Evolutionary conservation across 2,888 invertebrate genomes (phyloP), one percentile per base, ranked within the genome.

Genomic region (Nezara viridula): DNA sequence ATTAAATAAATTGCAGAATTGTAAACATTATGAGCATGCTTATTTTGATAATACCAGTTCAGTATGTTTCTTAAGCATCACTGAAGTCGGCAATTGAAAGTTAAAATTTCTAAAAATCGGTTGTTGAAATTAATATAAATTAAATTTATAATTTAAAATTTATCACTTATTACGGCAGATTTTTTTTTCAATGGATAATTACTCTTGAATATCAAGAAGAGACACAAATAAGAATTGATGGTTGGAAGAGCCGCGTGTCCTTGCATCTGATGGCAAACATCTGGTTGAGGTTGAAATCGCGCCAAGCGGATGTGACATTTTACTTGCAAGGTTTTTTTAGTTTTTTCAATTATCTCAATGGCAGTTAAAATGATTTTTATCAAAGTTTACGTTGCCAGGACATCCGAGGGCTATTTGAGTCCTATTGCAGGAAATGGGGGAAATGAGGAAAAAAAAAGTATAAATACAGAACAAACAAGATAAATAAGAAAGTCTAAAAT

Each of bases 251-350:
- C 32, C 7, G 66, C 44, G n/a, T n/a, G 81, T n/a, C 81, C 81
- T 81, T 81, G 44, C 40, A 81, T 40, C 81, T 81, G 44, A 47
- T 73, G 81, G 81, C 81, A n/a, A 81, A 81, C 81, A 81, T 81
- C 81, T 81, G 81, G n/a, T n/a, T 44, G 81, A 24, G 81, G n/a
- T 81, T 81, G 81, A 81, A 81, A 40, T 81, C 81, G 44, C 81
- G 81, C 81, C 81, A 81, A 81, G 81, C 81, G 81, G 81, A 81
- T 81, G 81, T 44, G 81, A 47, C 81, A 81, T 40, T 81, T 81
- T 47, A 47, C 81, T 81, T 47, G 44, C 81, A 81, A 81, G 81
- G 81, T 47, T 81, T 81, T 40, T 81, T 47, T 40, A 47, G 32
- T 47, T n/a, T 81, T 77, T 81, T 81, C 81, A 81, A 81, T 81